These are phyloP conservation scores for Tyrannus savana DNA, from an alignment of 2,113 vertebrate species.

Conservation along the genomic window DNA sequence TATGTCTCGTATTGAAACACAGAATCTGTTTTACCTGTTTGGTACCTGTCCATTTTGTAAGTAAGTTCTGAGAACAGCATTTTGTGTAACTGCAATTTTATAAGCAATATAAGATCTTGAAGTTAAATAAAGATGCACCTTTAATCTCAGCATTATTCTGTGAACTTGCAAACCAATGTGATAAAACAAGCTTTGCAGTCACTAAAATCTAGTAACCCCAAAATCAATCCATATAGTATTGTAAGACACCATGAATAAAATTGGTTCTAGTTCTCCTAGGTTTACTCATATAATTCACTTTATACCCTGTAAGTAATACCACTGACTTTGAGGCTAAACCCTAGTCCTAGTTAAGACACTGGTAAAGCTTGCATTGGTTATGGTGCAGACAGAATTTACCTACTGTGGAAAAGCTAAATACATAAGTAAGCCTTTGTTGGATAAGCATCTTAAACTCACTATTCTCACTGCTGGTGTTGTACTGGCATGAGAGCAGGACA, in stretches of 20 bases:
- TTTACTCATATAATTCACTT: background rate
- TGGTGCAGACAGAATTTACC: background rate
- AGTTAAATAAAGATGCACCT: background rate
- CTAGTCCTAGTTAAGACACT: background rate
- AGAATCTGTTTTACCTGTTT: background rate
- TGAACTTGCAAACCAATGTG: background rate
- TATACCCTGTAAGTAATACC: background rate
- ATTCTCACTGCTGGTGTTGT: background rate
- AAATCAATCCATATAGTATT: background rate
- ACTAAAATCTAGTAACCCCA: background rate
- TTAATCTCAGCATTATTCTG: background rate
- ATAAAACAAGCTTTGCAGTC: background rate
- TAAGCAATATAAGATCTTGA: background rate
- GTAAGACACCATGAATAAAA: background rate
- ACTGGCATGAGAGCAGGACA: background rate
- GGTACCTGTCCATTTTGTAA: background rate
- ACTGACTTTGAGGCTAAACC: background rate
- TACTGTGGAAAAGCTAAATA: background rate
- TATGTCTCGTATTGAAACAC: background rate
- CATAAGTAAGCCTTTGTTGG: background rate
- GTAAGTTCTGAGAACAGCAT: background rate
- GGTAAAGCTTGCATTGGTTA: background rate
- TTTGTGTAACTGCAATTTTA: background rate
- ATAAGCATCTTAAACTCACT: background rate
- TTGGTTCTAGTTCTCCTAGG: background rate